Conservation (phyloP, 1,140 invertebrate genomes). For the Drosophila sproati region DNA sequence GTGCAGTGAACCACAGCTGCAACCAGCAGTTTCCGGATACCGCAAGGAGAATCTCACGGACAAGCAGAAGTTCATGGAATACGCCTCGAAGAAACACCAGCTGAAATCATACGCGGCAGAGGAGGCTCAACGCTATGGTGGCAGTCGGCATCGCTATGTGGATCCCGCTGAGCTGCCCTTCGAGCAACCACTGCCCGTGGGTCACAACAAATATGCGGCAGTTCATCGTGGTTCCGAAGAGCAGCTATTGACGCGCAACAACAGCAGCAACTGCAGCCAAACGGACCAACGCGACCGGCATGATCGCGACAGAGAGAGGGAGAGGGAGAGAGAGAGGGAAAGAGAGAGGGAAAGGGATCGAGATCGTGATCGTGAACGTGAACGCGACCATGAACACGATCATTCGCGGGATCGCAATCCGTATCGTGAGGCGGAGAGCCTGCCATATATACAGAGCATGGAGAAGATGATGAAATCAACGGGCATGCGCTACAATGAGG, state of each 20-base stretch:
- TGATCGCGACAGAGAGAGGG: constrained; percentile 12
- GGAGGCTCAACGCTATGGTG: constrained; percentile 70
- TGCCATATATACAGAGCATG: constrained; percentile 83
- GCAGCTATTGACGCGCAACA: constrained; percentile 6
- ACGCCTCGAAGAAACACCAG: constrained; percentile 68
- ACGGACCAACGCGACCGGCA: constrained; percentile 27
- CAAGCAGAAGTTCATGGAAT: constrained; percentile 81
- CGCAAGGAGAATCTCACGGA: constrained; percentile 82
- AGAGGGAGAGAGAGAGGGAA: constrained; percentile 30
- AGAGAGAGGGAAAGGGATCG: constrained; percentile 18
- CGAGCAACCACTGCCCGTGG: constrained; percentile 39
- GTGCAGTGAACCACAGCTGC: constrained; percentile 37
- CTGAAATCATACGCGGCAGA: constrained; percentile 55
- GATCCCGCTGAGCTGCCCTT: constrained; percentile 75
- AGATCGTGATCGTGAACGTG: constrained; percentile 29
- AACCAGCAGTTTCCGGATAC: constrained; percentile 40
- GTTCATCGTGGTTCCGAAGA: constrained; percentile 57
- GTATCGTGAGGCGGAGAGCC: constrained; percentile 80
- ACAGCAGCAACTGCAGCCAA: constrained; percentile 17
- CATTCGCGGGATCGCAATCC: constrained; percentile 77
- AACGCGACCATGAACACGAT: constrained; percentile 41
- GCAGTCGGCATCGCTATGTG: constrained; percentile 72
- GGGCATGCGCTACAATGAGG: constrained; percentile 76
- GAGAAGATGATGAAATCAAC: constrained; percentile 84
- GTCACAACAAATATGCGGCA: constrained; percentile 72